Conservation (phyloP, 2,888 invertebrate genomes). For the Scaptomyza flava region DNA sequence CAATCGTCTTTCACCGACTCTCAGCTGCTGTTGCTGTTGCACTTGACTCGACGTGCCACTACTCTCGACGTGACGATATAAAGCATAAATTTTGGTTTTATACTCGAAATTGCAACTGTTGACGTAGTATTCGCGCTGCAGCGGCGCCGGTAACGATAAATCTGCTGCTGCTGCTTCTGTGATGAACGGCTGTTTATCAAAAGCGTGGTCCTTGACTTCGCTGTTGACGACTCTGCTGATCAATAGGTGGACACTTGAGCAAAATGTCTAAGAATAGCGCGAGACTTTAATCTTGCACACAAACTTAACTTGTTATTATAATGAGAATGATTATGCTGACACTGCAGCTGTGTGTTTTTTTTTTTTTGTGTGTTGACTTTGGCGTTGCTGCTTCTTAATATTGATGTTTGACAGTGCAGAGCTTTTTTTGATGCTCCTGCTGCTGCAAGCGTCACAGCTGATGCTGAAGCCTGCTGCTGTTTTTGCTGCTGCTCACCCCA, state of each 20-base stretch:
- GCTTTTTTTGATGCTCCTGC: constrained; percentile 54
- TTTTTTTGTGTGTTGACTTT: constrained; percentile 44
- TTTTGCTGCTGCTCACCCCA: constrained; percentile 67
- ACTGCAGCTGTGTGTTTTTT: constrained; percentile 5
- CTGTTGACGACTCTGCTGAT: constrained; percentile 55
- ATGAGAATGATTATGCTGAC: constrained; percentile 27
- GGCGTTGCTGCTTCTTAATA: constrained; percentile 42
- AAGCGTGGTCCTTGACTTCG: constrained; percentile 59
- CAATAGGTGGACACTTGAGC: constrained; percentile 73
- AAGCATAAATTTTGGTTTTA: constrained; percentile 80
- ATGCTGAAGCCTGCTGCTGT: constrained; percentile 51
- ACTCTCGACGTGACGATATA: constrained; percentile 77
- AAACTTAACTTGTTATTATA: constrained; percentile 61
- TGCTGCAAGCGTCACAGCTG: constrained; percentile 62
- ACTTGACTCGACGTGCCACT: constrained; percentile 78
- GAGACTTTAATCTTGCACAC: constrained; percentile 49
- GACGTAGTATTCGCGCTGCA: constrained; percentile 65
- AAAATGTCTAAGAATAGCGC: constrained; percentile 80
- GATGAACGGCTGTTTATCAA: constrained; percentile 26
- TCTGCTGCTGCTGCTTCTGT: constrained; percentile 39
- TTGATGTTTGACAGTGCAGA: constrained; percentile 48
- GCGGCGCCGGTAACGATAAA: constrained; percentile 56
- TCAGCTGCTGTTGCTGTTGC: constrained; percentile 81
- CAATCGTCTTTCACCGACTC: constrained; percentile 67
- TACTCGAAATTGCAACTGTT: constrained; percentile 77